Evolutionary conservation across 35 echinoderm and acorn worm genomes (phyloP).

Genomic region (Ophioderma brevispina): DNA sequence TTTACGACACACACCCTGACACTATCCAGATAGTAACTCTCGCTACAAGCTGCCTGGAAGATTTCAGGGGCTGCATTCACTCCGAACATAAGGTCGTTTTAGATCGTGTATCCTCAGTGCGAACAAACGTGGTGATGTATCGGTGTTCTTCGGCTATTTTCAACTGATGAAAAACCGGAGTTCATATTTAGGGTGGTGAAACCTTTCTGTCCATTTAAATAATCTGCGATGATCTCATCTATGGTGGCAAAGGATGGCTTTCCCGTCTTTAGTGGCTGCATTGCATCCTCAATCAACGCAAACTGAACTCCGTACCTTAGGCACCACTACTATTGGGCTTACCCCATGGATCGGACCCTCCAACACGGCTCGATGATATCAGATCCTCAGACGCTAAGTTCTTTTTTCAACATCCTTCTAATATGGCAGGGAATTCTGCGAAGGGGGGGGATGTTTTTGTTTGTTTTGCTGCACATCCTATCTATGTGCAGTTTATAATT

Average conservation of each 20-base stretch:
- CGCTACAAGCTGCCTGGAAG: no score
- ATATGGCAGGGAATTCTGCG: conserved; percentile 69
- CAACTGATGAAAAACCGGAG: conserved; percentile 65
- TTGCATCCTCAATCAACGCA: conserved; percentile 47
- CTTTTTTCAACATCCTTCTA: conserved; percentile 61
- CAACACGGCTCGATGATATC: conserved; percentile 56
- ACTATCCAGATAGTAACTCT: conserved; percentile 55
- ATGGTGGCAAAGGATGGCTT: conserved; percentile 57
- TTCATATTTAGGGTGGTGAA: conserved; percentile 72
- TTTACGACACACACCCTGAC: conserved; percentile 30
- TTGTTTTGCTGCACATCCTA: conserved; percentile 36
- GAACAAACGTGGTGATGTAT: conserved; percentile 65
- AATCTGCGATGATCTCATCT: conserved; percentile 39
- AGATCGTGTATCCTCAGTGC: no score
- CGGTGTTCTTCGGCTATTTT: conserved; percentile 19
- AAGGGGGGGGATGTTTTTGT: no score
- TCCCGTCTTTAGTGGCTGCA: conserved; percentile 46
- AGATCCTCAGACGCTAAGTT: conserved; percentile 33
- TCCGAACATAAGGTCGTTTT: no score
- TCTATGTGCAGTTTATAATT: conserved; percentile 58
- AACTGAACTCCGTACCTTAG: conserved; percentile 47
- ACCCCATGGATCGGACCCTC: conserved; percentile 70
- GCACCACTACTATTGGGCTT: conserved; percentile 69
- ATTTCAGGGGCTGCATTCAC: no score
- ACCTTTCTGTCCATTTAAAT: conserved; percentile 38